Evolutionary conservation across 2,113 vertebrate genomes (phyloP).

Genomic region (Meriones unguiculatus): DNA sequence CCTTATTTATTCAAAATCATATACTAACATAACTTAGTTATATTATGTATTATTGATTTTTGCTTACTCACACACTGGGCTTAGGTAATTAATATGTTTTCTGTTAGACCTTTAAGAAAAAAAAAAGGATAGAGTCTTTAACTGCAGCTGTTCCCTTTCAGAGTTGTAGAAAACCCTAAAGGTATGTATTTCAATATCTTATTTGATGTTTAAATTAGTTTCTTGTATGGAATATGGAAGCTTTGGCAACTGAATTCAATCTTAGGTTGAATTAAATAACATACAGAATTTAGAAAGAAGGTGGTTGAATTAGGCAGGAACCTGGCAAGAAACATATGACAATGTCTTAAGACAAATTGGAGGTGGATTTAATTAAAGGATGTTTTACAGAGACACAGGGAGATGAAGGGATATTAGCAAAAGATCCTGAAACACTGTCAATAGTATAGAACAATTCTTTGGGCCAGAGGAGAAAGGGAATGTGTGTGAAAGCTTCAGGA

Average conservation of each 20-base stretch:
- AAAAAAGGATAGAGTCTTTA: conserved; percentile 41
- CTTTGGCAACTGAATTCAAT: conserved; percentile 1
- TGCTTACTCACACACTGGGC: conserved; percentile 21
- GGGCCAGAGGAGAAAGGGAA: neutral
- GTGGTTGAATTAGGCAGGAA: neutral
- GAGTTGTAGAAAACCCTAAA: neutral
- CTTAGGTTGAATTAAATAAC: conserved; percentile 55
- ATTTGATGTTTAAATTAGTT: conserved; percentile 32
- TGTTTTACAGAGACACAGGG: neutral
- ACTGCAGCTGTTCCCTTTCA: conserved; percentile 48
- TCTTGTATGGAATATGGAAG: neutral
- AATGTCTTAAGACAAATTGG: conserved; percentile 35
- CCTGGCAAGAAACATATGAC: conserved; percentile 17
- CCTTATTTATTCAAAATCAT: conserved; percentile 11
- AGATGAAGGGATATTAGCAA: neutral
- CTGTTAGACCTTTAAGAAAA: conserved; percentile 66
- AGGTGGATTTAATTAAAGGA: conserved; percentile 39
- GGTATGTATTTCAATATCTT: conserved; percentile 13
- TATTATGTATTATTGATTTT: conserved; percentile 54
- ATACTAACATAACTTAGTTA: conserved; percentile 35
- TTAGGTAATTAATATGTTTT: conserved; percentile 59
- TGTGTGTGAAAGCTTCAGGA: neutral
- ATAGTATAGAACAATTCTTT: neutral
- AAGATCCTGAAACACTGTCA: neutral
- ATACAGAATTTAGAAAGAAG: conserved; percentile 45